These are phyloP conservation scores for Orchesella cincta DNA, from an alignment of 1,140 invertebrate genomes.

Conservation along the genomic window DNA sequence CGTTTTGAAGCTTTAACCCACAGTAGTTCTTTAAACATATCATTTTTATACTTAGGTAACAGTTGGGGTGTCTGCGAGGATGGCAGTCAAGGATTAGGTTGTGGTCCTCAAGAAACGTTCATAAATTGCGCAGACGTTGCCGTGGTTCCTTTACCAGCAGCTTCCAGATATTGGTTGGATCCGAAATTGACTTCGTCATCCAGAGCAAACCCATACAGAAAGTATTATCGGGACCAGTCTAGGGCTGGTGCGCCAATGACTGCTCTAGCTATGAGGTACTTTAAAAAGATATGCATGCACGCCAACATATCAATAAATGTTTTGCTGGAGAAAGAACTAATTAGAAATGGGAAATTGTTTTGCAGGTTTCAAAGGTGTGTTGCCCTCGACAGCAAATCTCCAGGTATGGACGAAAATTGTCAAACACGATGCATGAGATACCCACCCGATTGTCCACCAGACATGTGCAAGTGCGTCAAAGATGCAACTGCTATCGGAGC, in stretches of 20 bases:
- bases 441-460: constrained; percentile 77
- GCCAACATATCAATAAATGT: no score
- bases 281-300: neutral
- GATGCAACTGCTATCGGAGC: neutral
- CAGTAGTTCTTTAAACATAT: constrained; percentile 7
- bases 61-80: constrained; percentile 85
- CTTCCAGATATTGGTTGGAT: neutral
- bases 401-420: constrained; percentile 78
- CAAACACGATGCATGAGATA: constrained; percentile 78
- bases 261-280: neutral
- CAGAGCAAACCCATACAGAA: constrained; percentile 6
- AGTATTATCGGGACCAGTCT: constrained; percentile 3
- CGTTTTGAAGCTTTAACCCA: neutral
- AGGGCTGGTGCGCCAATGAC: constrained; percentile 5
- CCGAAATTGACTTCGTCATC: neutral
- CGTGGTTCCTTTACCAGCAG: constrained; percentile 56
- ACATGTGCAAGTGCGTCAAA: constrained; percentile 68
- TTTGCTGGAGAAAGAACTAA: neutral
- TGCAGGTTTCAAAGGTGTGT: constrained; percentile 77
- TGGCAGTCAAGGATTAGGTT: constrained; percentile 79
- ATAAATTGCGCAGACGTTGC: constrained; percentile 83
- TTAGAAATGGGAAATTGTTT: constrained; percentile 30
- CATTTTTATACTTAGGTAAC: constrained; percentile 63
- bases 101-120: constrained; percentile 82
- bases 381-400: constrained; percentile 62